Base-by-base conservation (phyloP, 2,113 vertebrate genomes). In the Myotis davidii region DNA sequence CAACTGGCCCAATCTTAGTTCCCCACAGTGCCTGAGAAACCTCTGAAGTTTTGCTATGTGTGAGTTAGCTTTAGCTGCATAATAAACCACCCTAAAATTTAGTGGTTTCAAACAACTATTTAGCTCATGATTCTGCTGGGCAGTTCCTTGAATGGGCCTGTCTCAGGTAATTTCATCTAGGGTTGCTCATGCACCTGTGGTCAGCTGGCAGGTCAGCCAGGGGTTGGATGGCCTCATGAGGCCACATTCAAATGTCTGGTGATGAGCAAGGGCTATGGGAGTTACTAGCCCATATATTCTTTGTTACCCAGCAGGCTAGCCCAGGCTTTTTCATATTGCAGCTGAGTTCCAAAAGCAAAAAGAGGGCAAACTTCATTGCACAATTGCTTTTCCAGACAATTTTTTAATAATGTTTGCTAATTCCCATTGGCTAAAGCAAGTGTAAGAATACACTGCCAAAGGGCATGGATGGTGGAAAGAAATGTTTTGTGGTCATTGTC, bases 11-110 rank as follows among this genome's bases (percentile, higher is more conserved):
- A 0, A n/a, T 78, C 61, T 88, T 65, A 56, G 64, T 73, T 78
- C 20, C 48, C 48, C 54, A 20, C 45, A 76, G 42, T 56, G n/a
- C 42, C 67, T 64, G 34, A 76, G 84, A 82, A 81, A 48, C 16
- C 25, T 32, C 32, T 87, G 25, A 72, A 76, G 67, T 83, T 54
- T 87, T 72, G 23, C 42, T 73, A 48, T 86, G 45, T 48, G 34
- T 76, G 56, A 61, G 42, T 74, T 74, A 70, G 70, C 29, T 91
- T 88, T 88, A 76, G 17, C 50, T 85, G n/a, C 21, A 64, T 72
- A 56, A 82, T 29, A 85, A 69, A 25, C n/a, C 84, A 85, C n/a
- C 61, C 42, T 82, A 85, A 88, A 96, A 76, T 65, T 5, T 69
- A 88, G 23, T 93, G 13, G 16, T 82, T 93, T 56, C 42, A 91